These are phyloP conservation scores for Clarias laeviceps DNA, from an alignment of 2,797 vertebrate genomes.

Conservation along the genomic window DNA sequence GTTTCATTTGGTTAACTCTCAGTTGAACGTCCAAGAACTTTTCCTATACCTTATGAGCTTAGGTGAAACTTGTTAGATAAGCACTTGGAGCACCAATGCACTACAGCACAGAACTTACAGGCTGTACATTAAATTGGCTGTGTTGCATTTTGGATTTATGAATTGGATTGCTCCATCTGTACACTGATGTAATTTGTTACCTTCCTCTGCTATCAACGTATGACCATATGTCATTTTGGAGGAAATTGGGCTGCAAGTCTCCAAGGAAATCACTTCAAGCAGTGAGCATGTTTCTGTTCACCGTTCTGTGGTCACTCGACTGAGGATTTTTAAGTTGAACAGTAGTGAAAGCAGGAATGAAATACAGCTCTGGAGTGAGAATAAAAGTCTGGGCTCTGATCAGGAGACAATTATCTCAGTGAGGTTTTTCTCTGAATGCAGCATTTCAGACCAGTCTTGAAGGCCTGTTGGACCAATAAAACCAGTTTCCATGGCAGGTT, in stretches of 20 bases:
- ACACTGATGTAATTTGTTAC: constrained; percentile 10
- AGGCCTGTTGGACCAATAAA: neutral
- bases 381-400: neutral
- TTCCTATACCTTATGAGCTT: neutral
- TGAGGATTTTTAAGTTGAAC: constrained; percentile 8
- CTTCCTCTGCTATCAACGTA: neutral
- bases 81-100: neutral
- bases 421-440: neutral
- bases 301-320: neutral
- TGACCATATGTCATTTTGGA: neutral
- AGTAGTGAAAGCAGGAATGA: constrained; percentile 18
- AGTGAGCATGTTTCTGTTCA: neutral
- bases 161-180: neutral
- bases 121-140: neutral
- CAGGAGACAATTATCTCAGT: neutral
- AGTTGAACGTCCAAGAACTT: neutral
- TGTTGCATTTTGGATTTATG: neutral
- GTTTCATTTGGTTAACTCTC: neutral
- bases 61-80: neutral
- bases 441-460: neutral
- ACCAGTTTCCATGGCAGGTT: constrained; percentile 33
- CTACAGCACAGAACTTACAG: neutral
- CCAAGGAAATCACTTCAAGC: constrained; percentile 4
- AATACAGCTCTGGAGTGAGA: constrained; percentile 5
- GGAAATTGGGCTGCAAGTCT: neutral